These are phyloP conservation scores for Momotus momota DNA, from an alignment of 2,797 vertebrate species.

Conservation along the genomic window DNA sequence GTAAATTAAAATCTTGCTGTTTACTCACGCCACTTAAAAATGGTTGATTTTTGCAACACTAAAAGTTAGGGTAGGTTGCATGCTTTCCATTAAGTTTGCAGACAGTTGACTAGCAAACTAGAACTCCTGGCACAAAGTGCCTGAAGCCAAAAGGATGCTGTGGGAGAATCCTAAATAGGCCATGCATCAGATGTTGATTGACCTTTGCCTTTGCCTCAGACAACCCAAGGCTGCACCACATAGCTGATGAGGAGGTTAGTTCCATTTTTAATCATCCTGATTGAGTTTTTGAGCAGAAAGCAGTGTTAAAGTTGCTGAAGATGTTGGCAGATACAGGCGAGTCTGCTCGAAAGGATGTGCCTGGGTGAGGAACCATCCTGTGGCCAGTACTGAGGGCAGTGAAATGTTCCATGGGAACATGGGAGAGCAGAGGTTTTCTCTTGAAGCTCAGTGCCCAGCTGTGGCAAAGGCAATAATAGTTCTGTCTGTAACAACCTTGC, in stretches of 20 bases:
- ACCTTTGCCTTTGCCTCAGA: not conserved
- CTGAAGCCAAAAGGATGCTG: not conserved
- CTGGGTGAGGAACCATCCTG: not conserved
- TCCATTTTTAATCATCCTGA: not conserved
- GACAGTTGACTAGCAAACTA: not conserved
- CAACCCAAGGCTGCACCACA: not conserved
- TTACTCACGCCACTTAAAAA: not conserved
- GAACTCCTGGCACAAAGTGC: not conserved
- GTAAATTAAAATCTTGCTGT: not conserved
- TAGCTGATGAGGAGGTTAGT: not conserved
- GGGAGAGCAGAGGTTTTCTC: not conserved
- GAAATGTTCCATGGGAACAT: not conserved
- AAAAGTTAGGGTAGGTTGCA: not conserved
- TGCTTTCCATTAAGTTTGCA: not conserved
- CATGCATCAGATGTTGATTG: rapidly evolving
- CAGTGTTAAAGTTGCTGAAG: not conserved
- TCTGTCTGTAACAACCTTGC: not conserved
- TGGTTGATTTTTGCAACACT: not conserved
- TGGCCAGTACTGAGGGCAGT: not conserved
- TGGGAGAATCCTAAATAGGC: not conserved
- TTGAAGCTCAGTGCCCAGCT: not conserved
- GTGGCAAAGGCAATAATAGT: not conserved
- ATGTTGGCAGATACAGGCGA: not conserved
- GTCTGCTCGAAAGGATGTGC: not conserved
- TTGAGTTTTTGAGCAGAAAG: not conserved